These are phyloP conservation scores for Larimichthys polyactis DNA, from an alignment of 2,113 vertebrate genomes.

Conservation along the genomic window DNA sequence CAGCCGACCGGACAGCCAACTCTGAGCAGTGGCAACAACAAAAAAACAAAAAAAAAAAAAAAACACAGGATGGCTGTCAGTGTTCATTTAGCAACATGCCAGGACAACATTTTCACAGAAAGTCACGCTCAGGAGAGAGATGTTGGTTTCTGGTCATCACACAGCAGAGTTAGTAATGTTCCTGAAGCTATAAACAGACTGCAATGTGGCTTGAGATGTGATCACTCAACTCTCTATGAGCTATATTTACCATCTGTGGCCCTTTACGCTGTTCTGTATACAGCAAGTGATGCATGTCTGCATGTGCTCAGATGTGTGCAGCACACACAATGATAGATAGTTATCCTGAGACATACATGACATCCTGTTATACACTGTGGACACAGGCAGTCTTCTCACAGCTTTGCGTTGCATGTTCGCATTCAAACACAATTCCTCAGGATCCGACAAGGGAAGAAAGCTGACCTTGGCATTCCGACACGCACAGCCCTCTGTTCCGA, in stretches of 20 bases:
- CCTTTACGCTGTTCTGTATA: slow-evolving; percentile 40
- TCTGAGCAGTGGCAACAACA: slow-evolving; percentile 28
- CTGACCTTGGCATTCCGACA: slow-evolving; percentile 38
- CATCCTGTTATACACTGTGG: slow-evolving; percentile 42
- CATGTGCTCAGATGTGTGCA: slow-evolving; percentile 27
- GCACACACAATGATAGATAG: slow-evolving; percentile 44
- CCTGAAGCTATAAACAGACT: slow-evolving; percentile 70
- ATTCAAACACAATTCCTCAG: slow-evolving; percentile 48
- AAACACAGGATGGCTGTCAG: slow-evolving; percentile 51
- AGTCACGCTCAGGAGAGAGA: slow-evolving; percentile 49
- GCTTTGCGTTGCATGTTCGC: slow-evolving; percentile 22
- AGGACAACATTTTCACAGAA: slow-evolving; percentile 25
- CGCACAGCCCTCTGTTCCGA: slow-evolving; percentile 1
- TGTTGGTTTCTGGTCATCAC: slow-evolving; percentile 60
- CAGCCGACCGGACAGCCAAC: slow-evolving; percentile 45
- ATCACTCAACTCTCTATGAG: slow-evolving; percentile 66
- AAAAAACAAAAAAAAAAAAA: slow-evolving; percentile 34
- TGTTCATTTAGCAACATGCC: slow-evolving; percentile 41
- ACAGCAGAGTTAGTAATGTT: slow-evolving; percentile 47
- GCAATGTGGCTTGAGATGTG: slow-evolving; percentile 57
- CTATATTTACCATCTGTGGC: slow-evolving; percentile 73
- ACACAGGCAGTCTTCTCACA: slow-evolving; percentile 19
- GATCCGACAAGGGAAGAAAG: slow-evolving; percentile 6
- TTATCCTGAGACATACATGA: slow-evolving; percentile 51
- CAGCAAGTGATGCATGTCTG: slow-evolving; percentile 46